Evolutionary conservation across 1,140 invertebrate genomes (phyloP), one percentile per base, ranked within the genome.

Genomic region (Saccostrea glomerata): DNA sequence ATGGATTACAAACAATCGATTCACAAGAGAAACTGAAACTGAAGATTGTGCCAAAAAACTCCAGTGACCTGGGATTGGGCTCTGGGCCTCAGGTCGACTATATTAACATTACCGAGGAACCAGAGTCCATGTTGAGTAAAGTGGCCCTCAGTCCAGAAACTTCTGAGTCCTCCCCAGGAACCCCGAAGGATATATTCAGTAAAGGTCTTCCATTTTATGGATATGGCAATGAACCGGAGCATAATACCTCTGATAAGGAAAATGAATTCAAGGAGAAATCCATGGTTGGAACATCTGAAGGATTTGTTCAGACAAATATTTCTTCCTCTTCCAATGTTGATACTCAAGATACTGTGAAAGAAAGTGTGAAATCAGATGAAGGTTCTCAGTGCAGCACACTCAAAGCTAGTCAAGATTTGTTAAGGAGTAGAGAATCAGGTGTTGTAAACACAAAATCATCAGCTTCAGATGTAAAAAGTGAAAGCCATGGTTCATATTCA

Each of bases 231-330:
- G 91, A 92, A 17, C 86, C 88, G 30, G 93, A 93, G n/a, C 56
- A 89, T 11, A 91, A 90, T 15, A 91, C 91, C 0, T 93, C 93
- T 11, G 92, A 94, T 86, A 94, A 94, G 90, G 93, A 93, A 88
- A 93, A 93, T 91, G 92, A 94, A 82, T 89, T 82, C 55, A 55
- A 87, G 73, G 55, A 40, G 40, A 58, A 84, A n/a, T 55, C 25
- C 77, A 82, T 84, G 3, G n/a, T 55, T 55, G 82, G 70, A 15
- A 77, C 82, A 23, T 84, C 82, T 54, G 82, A 84, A 56, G 82
- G 82, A 54, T 84, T 84, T 54, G 23, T 56, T 15, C 40, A 84
- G 82, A 56, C 82, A n/a, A 84, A 55, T 84, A 40, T 55, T n/a
- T 84, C 40, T 84, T 84, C 54, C 12, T 54, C 82, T 55, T 55